phyloP scores from a whole-genome alignment of 1,140 invertebrate genomes.

The Reticulitermes speratus region DNA sequence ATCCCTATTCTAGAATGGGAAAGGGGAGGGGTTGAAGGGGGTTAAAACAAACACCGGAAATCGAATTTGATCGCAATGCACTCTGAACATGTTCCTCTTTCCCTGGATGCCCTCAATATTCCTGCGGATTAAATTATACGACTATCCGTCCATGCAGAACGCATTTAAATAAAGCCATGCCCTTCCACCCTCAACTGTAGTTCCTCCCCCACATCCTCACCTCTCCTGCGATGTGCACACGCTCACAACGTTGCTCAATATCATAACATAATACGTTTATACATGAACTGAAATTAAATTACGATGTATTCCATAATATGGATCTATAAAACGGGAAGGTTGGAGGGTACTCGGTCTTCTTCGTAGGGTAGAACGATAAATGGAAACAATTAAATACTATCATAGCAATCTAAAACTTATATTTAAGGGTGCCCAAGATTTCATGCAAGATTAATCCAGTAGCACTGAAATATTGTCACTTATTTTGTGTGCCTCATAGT shows the following conservation, averaged over 20 bases:
- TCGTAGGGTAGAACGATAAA: background rate
- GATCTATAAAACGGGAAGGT: background rate
- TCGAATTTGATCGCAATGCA: conserved; percentile 6
- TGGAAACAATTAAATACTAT: background rate
- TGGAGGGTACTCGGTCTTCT: background rate
- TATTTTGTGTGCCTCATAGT: too few species aligned
- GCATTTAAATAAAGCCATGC: conserved; percentile 16
- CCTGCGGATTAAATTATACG: background rate
- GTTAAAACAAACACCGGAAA: conserved; percentile 18
- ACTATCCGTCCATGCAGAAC: background rate
- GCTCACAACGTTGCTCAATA: background rate
- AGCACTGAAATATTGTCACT: too few species aligned
- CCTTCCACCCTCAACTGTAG: background rate
- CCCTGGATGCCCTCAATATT: background rate
- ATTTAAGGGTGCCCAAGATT: too few species aligned
- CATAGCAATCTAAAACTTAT: background rate
- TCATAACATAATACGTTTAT: conserved; percentile 10
- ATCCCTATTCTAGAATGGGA: background rate
- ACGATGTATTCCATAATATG: background rate
- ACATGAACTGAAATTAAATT: background rate
- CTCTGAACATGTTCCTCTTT: conserved; percentile 1
- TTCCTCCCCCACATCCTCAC: background rate
- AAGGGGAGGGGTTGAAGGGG: background rate
- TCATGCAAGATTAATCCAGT: too few species aligned
- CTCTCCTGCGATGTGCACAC: background rate